These are phyloP conservation scores for Pyrocoelia pectoralis DNA, from an alignment of 2,888 invertebrate genomes.

Conservation along the genomic window DNA sequence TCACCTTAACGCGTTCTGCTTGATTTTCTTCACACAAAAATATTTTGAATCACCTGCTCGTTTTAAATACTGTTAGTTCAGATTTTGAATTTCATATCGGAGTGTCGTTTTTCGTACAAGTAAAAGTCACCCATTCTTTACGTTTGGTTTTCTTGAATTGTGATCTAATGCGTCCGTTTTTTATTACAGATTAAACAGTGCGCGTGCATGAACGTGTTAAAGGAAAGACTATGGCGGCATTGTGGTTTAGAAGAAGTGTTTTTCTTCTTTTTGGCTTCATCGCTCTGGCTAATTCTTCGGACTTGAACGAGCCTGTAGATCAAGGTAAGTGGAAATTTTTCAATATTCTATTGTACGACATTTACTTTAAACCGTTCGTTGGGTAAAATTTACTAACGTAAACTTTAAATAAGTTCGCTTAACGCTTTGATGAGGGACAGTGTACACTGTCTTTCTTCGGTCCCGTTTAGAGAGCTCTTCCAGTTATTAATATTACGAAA, in stretches of 20 bases:
- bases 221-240: conserved; percentile 19
- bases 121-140: neutral
- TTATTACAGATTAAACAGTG: conserved; percentile 29
- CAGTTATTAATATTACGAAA: no score
- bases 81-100: no score
- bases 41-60: neutral
- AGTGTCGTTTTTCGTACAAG: no score
- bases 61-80: neutral
- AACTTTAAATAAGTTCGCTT: no score
- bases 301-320: conserved; percentile 46
- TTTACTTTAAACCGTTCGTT: no score
- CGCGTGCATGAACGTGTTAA: conserved; percentile 22
- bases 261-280: conserved; percentile 29
- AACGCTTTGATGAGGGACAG: no score
- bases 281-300: conserved; percentile 27
- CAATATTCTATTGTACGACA: neutral
- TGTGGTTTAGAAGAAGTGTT: conserved; percentile 18
- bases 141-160: neutral
- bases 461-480: no score
- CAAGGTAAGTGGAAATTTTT: conserved; percentile 40
- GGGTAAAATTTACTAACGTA: no score
- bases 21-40: neutral
- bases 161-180: neutral
- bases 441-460: no score
- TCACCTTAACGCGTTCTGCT: neutral